Base-by-base conservation (phyloP, 2,797 vertebrate genomes). In the Cirrhinus mrigala region DNA sequence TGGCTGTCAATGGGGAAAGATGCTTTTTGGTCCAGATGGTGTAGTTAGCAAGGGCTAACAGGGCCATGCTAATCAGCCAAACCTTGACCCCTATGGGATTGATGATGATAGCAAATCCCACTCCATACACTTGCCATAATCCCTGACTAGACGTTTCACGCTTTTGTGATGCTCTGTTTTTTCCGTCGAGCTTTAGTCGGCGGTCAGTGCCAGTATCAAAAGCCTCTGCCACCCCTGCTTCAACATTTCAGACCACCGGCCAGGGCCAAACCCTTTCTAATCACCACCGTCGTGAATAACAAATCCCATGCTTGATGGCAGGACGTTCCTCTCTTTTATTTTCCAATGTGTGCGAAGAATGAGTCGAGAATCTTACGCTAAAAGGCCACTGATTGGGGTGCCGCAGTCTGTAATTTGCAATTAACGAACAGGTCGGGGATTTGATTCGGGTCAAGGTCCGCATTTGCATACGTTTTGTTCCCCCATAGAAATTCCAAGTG, bases 391-490 rank as follows among this genome's bases (percentile, higher is more conserved):
- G 94, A 95, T 96, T 95, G 94, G 93, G 94, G 94, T 94, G 94
- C 92, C 22, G 89, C 89, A 94, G 95, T 95, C 95, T 94, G 93
- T 95, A 95, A 95, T 96, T 95, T 95, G 95, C 94, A 96, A 96
- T 96, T 95, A 96, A 94, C 93, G 84, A 94, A 93, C 87, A 88
- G 94, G 94, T 94, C 92, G 89, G 92, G 92, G 94, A 95, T 95
- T 95, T 94, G 94, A 95, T 94, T 95, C 91, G 93, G 94, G 95
- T 95, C 94, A 94, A 95, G 94, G 94, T 95, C 92, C 89, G 91
- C 86, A 95, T 96, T 95, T 96, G 92, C 95, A 96, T 96, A 84
- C 24, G 56, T 85, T 89, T 90, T 90, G 87, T 88, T 88, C 84
- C 81, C 82, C 87, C 82, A 92, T 91, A 87, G 78, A 85, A 93